Evolutionary conservation across 2,797 vertebrate species (phyloP).

Genomic region (Liparis tanakae): DNA sequence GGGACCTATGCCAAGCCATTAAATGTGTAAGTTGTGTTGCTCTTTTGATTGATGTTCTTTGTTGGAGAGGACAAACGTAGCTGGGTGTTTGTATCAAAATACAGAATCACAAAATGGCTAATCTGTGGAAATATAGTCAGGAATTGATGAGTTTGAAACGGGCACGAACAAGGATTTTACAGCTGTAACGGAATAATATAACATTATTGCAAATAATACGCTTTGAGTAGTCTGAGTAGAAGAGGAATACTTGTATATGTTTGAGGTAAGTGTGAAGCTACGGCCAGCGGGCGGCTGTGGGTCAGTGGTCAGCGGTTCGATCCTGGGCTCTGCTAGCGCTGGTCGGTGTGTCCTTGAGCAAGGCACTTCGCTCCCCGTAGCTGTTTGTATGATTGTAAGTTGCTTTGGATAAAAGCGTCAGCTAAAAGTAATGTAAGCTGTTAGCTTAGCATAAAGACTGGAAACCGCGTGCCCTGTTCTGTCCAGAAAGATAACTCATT

Average conservation of each 20-base stretch:
- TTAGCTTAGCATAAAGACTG: too few relatives aligned
- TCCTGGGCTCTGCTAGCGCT: too few relatives aligned
- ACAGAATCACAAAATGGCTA: background rate
- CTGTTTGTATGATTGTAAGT: too few relatives aligned
- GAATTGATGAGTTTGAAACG: constrained; percentile 4
- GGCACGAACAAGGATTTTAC: background rate
- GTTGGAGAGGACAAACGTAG: background rate
- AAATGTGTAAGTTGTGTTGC: constrained; percentile 10
- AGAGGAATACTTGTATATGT: background rate
- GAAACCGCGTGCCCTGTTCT: background rate
- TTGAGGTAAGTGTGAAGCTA: background rate
- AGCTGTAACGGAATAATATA: background rate
- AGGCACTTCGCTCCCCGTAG: too few relatives aligned
- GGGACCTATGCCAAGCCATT: constrained; percentile 39
- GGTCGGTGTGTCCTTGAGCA: too few relatives aligned
- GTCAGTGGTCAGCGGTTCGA: too few relatives aligned
- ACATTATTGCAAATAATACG: background rate
- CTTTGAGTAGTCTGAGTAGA: background rate
- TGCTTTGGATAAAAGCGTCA: too few relatives aligned
- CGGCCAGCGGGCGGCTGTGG: background rate
- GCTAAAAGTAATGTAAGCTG: too few relatives aligned
- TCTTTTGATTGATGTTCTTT: constrained; percentile 9
- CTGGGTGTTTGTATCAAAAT: background rate
- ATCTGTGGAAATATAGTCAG: background rate
- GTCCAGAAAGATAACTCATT: background rate